Conservation (phyloP, 2,113 vertebrate species). For the Pseudonaja textilis region DNA sequence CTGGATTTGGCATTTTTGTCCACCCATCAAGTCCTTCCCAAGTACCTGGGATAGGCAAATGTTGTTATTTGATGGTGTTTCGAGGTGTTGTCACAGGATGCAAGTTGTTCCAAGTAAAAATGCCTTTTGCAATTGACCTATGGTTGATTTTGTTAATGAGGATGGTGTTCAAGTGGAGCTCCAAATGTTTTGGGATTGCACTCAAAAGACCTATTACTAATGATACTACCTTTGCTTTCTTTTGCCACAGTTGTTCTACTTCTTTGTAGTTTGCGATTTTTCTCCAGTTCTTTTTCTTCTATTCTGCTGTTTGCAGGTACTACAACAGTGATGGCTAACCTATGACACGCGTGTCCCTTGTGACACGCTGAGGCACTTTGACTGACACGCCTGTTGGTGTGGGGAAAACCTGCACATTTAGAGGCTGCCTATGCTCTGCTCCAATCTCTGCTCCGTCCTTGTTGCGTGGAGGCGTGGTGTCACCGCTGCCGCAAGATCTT, state of each 20-base stretch:
- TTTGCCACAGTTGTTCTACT: not conserved
- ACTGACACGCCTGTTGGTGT: no score
- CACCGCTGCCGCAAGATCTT: no score
- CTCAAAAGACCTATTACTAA: not conserved
- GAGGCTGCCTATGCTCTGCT: no score
- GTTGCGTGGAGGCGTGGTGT: no score
- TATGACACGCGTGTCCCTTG: no score
- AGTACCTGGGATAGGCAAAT: not conserved
- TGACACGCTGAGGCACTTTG: no score
- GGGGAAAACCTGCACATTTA: no score
- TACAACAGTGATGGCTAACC: no score
- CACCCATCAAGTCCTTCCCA: not conserved
- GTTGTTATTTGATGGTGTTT: not conserved
- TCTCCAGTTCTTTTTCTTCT: not conserved
- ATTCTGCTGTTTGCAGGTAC: not conserved
- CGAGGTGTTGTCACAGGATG: not conserved
- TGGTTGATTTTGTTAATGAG: not conserved
- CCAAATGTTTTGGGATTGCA: not conserved
- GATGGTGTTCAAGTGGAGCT: not conserved
- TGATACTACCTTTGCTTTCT: not conserved
- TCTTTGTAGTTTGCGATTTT: not conserved
- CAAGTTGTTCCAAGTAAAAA: not conserved
- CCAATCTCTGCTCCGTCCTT: no score
- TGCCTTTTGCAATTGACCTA: not conserved
- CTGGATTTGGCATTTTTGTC: not conserved